Evolutionary conservation across 2,888 invertebrate genomes (phyloP).

Genomic region (Graphium colonna): DNA sequence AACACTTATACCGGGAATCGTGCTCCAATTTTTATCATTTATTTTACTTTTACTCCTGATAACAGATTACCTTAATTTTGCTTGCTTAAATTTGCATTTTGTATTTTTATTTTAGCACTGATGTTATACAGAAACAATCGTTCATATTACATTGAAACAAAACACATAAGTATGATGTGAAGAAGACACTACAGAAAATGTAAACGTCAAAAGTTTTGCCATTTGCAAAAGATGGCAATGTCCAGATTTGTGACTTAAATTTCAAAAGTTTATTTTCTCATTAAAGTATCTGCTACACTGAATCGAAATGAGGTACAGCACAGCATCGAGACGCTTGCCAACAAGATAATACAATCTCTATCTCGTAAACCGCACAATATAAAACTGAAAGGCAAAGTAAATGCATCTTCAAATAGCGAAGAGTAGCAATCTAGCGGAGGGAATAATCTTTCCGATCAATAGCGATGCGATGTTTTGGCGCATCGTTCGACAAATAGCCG

Average conservation of each 20-base stretch:
- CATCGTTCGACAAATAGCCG: constrained; percentile 72
- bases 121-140: no score
- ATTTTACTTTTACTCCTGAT: background rate
- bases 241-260: constrained; percentile 27
- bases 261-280: constrained; percentile 30
- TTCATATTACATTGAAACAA: no score
- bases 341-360: constrained; percentile 70
- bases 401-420: constrained; percentile 67
- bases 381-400: constrained; percentile 65
- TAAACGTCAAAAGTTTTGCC: background rate
- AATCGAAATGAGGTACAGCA: constrained; percentile 64
- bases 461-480: constrained; percentile 76
- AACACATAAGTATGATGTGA: no score
- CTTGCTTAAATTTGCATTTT: no score
- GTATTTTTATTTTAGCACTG: no score
- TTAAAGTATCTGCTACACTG: constrained; percentile 44
- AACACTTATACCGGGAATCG: constrained; percentile 23
- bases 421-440: constrained; percentile 65
- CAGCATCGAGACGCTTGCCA: constrained; percentile 65
- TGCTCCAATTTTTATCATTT: no score
- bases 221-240: background rate
- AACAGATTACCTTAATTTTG: background rate
- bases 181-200: background rate
- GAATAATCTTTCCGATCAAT: constrained; percentile 75
- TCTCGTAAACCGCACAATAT: constrained; percentile 64